A percentile compares a stretch with the other conserved stretches of the same genome.
These are phyloP conservation scores for Neodiprion fabricii DNA, from an alignment of 1,140 invertebrate species.

Conservation along the genomic window DNA sequence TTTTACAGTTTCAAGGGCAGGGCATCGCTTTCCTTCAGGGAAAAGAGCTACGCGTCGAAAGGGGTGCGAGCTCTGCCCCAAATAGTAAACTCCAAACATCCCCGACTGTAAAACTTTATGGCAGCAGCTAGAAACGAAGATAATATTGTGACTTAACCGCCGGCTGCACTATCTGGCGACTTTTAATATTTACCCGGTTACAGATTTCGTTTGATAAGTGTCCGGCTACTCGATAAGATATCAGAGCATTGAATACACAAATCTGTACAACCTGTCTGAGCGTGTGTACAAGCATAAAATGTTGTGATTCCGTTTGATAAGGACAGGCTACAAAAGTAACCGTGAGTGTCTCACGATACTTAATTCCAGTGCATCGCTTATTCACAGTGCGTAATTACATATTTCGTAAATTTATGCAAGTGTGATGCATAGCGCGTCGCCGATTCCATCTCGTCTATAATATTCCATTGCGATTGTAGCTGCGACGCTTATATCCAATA, in stretches of 20 bases:
- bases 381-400: too few species aligned
- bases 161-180: background rate
- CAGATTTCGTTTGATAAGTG: background rate
- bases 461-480: too few species aligned
- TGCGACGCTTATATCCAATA: constrained; percentile 25
- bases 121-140: background rate
- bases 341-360: too few species aligned
- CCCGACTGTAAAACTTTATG: constrained; percentile 3
- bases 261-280: background rate
- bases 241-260: background rate
- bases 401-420: too few species aligned
- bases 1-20: background rate
- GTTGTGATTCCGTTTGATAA: background rate
- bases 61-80: background rate
- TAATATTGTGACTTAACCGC: background rate
- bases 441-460: too few species aligned
- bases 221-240: background rate
- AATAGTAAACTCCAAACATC: constrained; percentile 7
- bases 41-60: background rate
- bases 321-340: background rate
- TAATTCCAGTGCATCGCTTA: too few species aligned
- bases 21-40: background rate
- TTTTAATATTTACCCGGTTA: constrained; percentile 6
- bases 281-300: background rate
- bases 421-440: too few species aligned